A percentile compares a stretch with the other conserved stretches of the same genome.
These are phyloP conservation scores for Planiliza haematocheilus DNA, from an alignment of 2,113 vertebrate genomes.

Conservation along the genomic window DNA sequence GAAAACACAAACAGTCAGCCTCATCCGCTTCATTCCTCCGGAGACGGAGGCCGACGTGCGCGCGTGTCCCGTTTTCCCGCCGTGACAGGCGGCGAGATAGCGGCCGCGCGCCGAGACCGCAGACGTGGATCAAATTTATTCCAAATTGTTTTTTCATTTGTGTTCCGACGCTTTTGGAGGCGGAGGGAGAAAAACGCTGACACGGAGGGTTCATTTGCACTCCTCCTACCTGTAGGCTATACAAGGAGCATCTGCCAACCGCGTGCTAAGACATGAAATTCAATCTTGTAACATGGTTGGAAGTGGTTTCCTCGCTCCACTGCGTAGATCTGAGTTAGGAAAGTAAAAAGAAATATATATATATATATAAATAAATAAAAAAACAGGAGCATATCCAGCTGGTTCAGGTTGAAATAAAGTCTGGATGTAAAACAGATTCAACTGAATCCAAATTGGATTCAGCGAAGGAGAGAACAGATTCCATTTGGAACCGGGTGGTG, in stretches of 20 bases:
- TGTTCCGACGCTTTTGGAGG: constrained; percentile 23
- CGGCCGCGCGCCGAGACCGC: background rate
- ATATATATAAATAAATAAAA: no score
- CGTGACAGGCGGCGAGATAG: no score
- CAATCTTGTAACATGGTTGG: constrained; percentile 49
- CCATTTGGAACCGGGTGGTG: constrained; percentile 47
- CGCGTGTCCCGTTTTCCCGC: constrained; percentile 21
- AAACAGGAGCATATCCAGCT: constrained; percentile 9
- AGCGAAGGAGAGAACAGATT: constrained; percentile 43
- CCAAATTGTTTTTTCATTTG: constrained; percentile 48
- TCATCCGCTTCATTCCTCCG: constrained; percentile 18
- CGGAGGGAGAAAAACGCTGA: constrained; percentile 43
- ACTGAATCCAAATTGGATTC: constrained; percentile 54
- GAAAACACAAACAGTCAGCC: constrained; percentile 17
- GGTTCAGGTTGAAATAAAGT: constrained; percentile 34
- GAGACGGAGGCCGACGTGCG: constrained; percentile 3
- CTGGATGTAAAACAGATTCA: constrained; percentile 46
- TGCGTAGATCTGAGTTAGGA: constrained; percentile 29
- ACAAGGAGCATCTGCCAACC: constrained; percentile 57
- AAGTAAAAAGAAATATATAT: constrained; percentile 17
- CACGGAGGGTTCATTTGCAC: constrained; percentile 16
- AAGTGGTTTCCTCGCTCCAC: constrained; percentile 52
- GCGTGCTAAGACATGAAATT: constrained; percentile 56
- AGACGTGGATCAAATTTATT: constrained; percentile 43
- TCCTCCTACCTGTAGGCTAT: constrained; percentile 51